These are phyloP conservation scores for Indicator maculatus DNA, from an alignment of 2,113 vertebrate species.

Conservation along the genomic window DNA sequence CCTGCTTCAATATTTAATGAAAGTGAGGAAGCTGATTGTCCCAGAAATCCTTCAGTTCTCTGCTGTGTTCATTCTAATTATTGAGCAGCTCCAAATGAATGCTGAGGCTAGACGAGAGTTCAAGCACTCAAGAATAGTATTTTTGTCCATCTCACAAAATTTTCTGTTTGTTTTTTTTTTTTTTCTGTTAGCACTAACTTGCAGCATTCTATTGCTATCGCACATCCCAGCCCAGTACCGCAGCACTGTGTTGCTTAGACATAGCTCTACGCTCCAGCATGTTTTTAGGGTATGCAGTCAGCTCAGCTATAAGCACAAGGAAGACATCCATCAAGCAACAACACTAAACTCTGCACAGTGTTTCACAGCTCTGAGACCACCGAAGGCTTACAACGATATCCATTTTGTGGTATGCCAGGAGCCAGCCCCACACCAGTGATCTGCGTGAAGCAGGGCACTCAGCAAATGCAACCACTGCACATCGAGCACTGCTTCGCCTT, in stretches of 20 bases:
- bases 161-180: not conserved
- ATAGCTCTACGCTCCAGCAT: conserved; percentile 14
- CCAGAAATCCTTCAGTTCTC: conserved; percentile 11
- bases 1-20: conserved; percentile 57
- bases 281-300: conserved; percentile 53
- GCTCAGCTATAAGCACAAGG: conserved; percentile 41
- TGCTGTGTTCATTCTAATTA: conserved; percentile 7
- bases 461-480: not conserved
- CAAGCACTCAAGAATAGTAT: conserved; percentile 29
- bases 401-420: not conserved
- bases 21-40: conserved; percentile 33
- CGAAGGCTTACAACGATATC: conserved; percentile 35
- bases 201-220: conserved; percentile 2
- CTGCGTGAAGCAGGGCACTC: not conserved
- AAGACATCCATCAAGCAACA: conserved; percentile 40
- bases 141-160: not conserved
- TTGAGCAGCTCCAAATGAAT: conserved; percentile 37
- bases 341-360: conserved; percentile 55
- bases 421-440: not conserved
- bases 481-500: not conserved
- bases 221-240: conserved; percentile 16
- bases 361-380: conserved; percentile 37
- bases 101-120: conserved; percentile 23
- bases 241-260: conserved; percentile 12
- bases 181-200: conserved; percentile 17